Conservation (phyloP, 2,888 invertebrate species). For the Bedellia somnulentella region DNA sequence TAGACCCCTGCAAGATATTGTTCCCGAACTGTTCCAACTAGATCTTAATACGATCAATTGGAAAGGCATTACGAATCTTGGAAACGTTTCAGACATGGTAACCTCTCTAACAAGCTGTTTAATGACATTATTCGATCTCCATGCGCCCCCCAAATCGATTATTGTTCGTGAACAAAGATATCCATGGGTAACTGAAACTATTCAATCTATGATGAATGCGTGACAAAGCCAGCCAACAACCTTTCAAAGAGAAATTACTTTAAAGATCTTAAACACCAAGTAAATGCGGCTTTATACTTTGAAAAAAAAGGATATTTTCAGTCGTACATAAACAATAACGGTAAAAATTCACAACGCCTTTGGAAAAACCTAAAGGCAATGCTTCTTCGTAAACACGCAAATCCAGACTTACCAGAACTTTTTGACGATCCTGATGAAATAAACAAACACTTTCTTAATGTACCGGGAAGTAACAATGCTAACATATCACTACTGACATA, state of each 20-base stretch:
- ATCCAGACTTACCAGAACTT: not conserved
- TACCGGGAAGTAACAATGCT: not conserved
- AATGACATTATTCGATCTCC: not conserved
- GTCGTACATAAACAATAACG: not conserved
- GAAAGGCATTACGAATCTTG: not conserved
- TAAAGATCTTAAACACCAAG: not conserved
- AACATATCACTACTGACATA: not conserved
- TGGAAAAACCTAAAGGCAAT: no score
- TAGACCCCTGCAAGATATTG: not conserved
- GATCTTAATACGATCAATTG: not conserved
- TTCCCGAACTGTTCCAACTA: no score
- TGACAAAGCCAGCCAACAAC: not conserved
- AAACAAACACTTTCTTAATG: not conserved
- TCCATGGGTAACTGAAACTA: constrained; percentile 2
- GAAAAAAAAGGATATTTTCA: constrained; percentile 1
- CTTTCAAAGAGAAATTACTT: not conserved
- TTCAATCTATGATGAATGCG: constrained; percentile 1
- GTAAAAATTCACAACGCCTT: no score
- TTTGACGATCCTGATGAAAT: not conserved
- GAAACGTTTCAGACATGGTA: not conserved
- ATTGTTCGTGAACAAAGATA: not conserved
- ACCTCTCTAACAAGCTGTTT: no score
- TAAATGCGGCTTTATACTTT: not conserved
- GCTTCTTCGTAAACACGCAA: not conserved
- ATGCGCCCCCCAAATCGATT: not conserved